Percentiles rank a stretch among this genome's conserved stretches.
Evolutionary conservation across 2,888 invertebrate genomes (phyloP).

Genomic region (Aporophyla lueneburgensis): DNA sequence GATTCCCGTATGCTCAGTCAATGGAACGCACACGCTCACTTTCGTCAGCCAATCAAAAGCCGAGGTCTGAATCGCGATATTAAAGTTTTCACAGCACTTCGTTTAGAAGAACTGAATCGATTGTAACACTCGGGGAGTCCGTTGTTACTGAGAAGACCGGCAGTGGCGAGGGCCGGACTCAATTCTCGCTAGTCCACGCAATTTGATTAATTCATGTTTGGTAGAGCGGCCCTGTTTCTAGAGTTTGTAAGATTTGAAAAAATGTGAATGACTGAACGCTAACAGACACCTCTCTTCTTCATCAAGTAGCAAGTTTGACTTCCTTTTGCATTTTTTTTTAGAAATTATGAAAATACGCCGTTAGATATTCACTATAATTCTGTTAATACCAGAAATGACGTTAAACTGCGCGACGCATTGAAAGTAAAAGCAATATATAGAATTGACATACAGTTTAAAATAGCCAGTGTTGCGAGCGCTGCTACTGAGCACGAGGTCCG

Average conservation of each 20-base stretch:
- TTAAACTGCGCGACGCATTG: not conserved
- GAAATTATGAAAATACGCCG: not conserved
- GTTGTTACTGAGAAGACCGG: constrained; percentile 89
- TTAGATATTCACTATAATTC: not conserved
- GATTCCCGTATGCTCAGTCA: constrained; percentile 45
- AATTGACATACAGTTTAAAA: not conserved
- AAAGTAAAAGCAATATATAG: not conserved
- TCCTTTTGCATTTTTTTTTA: constrained; percentile 76
- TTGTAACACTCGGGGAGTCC: constrained; percentile 79
- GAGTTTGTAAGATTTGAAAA: constrained; percentile 72
- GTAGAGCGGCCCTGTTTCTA: constrained; percentile 85
- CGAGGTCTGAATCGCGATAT: constrained; percentile 76
- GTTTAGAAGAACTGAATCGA: constrained; percentile 64
- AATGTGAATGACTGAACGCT: constrained; percentile 71
- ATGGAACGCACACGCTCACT: constrained; percentile 64
- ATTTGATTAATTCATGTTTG: constrained; percentile 78
- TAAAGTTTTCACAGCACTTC: constrained; percentile 67
- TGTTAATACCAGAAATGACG: not conserved
- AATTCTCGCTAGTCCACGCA: constrained; percentile 84
- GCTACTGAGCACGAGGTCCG: not conserved
- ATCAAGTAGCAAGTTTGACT: constrained; percentile 88
- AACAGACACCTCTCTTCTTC: constrained; percentile 86
- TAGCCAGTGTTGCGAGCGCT: not conserved
- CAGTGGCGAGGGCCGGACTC: constrained; percentile 87
- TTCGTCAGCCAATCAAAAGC: constrained; percentile 74